Evolutionary conservation across 2,797 vertebrate genomes (phyloP).

Genomic region (Morus bassanus): DNA sequence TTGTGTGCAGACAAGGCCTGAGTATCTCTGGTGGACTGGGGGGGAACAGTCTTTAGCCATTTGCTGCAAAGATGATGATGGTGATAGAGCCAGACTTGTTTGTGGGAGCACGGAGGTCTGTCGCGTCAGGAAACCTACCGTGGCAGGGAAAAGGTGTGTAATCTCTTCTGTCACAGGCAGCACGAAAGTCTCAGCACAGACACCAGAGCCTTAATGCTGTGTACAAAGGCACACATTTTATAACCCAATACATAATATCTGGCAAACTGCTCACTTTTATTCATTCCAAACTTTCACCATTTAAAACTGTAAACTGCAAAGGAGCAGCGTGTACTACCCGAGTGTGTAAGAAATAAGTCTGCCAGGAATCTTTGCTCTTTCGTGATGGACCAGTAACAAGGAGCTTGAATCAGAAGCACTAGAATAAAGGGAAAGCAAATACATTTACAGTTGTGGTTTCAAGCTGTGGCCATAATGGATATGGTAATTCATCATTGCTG

Average conservation of each 20-base stretch:
- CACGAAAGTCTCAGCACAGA: neutral
- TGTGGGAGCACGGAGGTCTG: neutral
- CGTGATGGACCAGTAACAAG: fast-evolving
- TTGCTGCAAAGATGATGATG: neutral
- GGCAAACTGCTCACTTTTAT: neutral
- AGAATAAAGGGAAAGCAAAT: neutral
- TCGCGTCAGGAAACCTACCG: fast-evolving
- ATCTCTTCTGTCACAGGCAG: neutral
- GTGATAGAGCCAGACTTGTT: neutral
- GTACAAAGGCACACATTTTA: neutral
- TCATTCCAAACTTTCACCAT: neutral
- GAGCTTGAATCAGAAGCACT: neutral
- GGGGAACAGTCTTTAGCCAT: neutral
- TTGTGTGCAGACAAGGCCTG: neutral
- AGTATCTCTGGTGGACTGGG: neutral
- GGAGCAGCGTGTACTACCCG: neutral
- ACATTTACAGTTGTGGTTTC: constrained; percentile 20
- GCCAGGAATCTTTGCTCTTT: neutral
- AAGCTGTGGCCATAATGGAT: constrained; percentile 20
- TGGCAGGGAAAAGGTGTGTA: neutral
- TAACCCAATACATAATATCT: neutral
- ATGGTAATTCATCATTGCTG: constrained; percentile 22
- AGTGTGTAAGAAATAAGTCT: neutral
- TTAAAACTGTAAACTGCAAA: neutral
- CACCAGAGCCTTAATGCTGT: neutral